phyloP scores from a whole-genome alignment of 2,797 vertebrate species.

The Nannoperca australis region DNA sequence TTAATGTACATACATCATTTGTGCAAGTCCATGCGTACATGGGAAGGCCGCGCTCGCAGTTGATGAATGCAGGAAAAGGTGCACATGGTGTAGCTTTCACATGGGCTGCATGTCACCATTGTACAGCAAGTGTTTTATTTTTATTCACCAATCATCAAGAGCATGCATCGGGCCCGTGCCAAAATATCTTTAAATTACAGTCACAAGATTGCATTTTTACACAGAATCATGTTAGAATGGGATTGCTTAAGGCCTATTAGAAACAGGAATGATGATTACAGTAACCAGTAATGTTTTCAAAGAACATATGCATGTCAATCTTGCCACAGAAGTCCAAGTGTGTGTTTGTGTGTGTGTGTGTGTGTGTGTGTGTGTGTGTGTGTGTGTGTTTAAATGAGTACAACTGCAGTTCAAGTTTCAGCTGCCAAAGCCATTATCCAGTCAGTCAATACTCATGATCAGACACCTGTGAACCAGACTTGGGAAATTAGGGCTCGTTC shows the following conservation, averaged over 20 bases:
- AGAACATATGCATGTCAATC: background rate
- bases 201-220: background rate
- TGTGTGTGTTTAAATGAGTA: background rate
- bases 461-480: constrained; percentile 57
- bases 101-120: background rate
- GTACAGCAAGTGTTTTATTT: background rate
- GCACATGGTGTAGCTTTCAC: constrained; percentile 8
- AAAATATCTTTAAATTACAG: background rate
- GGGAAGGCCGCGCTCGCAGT: background rate
- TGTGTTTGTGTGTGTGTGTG: background rate
- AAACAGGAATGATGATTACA: background rate
- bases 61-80: background rate
- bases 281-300: background rate
- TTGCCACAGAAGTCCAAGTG: constrained; percentile 8
- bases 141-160: constrained; percentile 1
- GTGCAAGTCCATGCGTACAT: background rate
- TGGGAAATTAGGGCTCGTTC: constrained; percentile 39
- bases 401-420: constrained; percentile 47
- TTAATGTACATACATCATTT: background rate
- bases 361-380: background rate
- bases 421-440: constrained; percentile 39
- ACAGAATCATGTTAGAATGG: background rate
- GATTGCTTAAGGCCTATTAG: background rate
- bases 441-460: constrained; percentile 35
- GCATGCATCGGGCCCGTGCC: background rate